Base-by-base conservation (phyloP, 2,797 vertebrate species). In the Catharus ustulatus region DNA sequence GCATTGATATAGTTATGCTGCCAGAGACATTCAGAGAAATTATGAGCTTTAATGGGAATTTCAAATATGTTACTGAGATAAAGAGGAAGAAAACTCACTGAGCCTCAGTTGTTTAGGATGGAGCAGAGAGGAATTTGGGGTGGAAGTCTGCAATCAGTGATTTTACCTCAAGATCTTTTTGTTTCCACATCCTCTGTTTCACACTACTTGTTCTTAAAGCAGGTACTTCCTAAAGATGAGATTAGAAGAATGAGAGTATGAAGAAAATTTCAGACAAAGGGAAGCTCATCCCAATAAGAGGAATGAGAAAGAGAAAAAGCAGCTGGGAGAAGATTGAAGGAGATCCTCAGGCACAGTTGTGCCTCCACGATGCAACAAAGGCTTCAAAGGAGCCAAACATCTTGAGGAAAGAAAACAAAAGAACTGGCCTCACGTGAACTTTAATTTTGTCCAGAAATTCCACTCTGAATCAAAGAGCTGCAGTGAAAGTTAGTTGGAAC, bases 371-470 rank as follows among this genome's bases (percentile, higher is more conserved):
- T 73, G 51, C 76, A 88, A 75, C 66, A 87, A 84, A 89, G 22
- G 48, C 55, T 81, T 72, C 73, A 69, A 72, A 90, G 21, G 36
- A 94, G 64, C 69, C 94, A 95, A 95, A 87, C 36, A 67, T 90
- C 80, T 95, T 89, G 87, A 93, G 61, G 75, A 80, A 89, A 93
- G 67, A 77, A 85, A 96, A 90, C 91, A 89, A 96, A 94, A 94
- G 63, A 42, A 64, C 21, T 92, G 61, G 68, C 89, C 82, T 93
- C 72, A 85, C 1, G 1, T 82, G 67, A 94, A 77, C 75, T 93
- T 89, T 29, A 93, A 58, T 93, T 85, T 92, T 85, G 52, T 26
- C 61, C 79, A 91, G 61, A 89, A 92, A 85, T 85, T 91, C 57
- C 68, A 80, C 57, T 24, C 64, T 54, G 55, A 57, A 93, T 92